phyloP scores from a whole-genome alignment of 2,797 vertebrate species.

The Ptychobarbus kaznakovi region DNA sequence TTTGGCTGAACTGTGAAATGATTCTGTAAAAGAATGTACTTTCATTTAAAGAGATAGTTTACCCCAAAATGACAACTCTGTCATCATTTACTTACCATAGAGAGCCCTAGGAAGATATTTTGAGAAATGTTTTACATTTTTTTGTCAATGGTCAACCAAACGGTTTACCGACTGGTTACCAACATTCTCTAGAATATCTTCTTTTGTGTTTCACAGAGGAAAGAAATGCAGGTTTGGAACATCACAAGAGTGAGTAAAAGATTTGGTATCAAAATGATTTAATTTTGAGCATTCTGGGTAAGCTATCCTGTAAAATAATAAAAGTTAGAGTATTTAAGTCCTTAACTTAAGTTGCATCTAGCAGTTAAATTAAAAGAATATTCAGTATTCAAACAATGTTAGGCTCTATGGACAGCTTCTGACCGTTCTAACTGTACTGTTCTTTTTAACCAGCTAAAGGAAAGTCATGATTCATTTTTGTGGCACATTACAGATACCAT shows the following conservation, averaged over 20 bases:
- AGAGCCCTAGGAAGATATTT: not conserved
- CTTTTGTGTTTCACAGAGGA: not conserved
- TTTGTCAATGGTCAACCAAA: not conserved
- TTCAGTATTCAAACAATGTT: not conserved
- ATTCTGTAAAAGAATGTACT: not conserved
- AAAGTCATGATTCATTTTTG: not conserved
- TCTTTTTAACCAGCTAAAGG: not conserved
- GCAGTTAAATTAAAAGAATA: not conserved
- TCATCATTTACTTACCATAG: not conserved
- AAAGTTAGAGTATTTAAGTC: too few species aligned
- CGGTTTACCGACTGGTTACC: not conserved
- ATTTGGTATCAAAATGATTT: not conserved
- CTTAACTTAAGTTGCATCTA: not conserved
- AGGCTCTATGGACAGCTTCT: not conserved
- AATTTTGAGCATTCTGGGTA: not conserved
- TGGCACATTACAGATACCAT: not conserved
- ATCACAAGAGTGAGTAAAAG: not conserved
- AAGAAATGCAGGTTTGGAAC: not conserved
- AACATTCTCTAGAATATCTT: not conserved
- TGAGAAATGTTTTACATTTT: not conserved
- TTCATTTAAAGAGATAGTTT: constrained; percentile 5
- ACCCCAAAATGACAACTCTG: not conserved
- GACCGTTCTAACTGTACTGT: not conserved
- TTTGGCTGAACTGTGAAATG: constrained; percentile 46
- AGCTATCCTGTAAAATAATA: not conserved